Percentiles rank a stretch among this genome's conserved stretches.
Conservation (phyloP, 1,140 invertebrate species). For the Dendroctonus valens region DNA sequence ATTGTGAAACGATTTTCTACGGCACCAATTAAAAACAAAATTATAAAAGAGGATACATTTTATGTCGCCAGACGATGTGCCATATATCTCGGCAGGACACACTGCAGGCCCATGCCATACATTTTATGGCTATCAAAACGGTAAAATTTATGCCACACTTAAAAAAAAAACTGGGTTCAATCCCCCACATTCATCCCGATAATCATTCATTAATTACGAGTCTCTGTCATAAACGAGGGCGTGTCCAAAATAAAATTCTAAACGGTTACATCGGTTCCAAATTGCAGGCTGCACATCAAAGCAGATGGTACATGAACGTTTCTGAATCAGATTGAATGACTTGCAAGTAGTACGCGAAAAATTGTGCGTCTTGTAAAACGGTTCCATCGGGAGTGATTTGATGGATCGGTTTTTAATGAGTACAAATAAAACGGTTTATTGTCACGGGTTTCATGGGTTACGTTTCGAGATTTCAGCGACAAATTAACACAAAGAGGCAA, state of each 20-base stretch:
- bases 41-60: conserved; percentile 10
- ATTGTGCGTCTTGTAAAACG: not conserved
- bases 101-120: too few species aligned
- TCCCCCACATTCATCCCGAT: too few species aligned
- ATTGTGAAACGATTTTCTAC: conserved; percentile 17
- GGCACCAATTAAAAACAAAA: conserved; percentile 17
- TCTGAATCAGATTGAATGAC: conserved; percentile 2
- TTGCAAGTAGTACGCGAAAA: conserved; percentile 4
- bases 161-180: too few species aligned
- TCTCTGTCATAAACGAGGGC: not conserved
- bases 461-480: too few species aligned
- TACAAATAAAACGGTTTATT: too few species aligned
- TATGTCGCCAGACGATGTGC: conserved; percentile 2
- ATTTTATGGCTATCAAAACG: too few species aligned
- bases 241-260: conserved; percentile 3
- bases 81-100: conserved; percentile 3
- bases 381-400: not conserved
- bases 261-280: not conserved
- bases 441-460: too few species aligned
- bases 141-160: too few species aligned
- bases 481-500: too few species aligned
- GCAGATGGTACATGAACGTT: conserved; percentile 1
- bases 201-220: too few species aligned
- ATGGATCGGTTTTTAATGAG: too few species aligned
- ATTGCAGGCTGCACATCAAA: not conserved